Evolutionary conservation across 2,888 invertebrate species (phyloP).

Genomic region (Scelioninae gen. 1): DNA sequence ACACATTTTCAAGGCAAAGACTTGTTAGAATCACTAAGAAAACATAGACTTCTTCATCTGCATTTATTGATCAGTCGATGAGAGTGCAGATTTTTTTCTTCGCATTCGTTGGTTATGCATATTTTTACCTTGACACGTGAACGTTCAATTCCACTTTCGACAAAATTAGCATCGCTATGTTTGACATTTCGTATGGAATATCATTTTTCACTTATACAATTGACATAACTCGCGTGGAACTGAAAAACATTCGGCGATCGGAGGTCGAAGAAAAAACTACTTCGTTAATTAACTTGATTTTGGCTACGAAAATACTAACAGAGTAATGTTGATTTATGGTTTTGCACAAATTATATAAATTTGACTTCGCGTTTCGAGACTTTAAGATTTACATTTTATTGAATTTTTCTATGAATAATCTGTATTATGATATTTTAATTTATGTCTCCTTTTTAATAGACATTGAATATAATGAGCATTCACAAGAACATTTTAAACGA

Average conservation of each 20-base stretch:
- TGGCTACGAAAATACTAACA: too few relatives aligned
- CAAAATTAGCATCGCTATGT: slow-evolving; percentile 40
- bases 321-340: too few relatives aligned
- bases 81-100: slow-evolving; percentile 54
- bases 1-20: slow-evolving; percentile 39
- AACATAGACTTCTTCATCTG: slow-evolving; percentile 50
- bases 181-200: slow-evolving; percentile 34
- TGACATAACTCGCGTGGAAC: slow-evolving; percentile 1
- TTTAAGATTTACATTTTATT: too few relatives aligned
- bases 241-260: slow-evolving; percentile 1
- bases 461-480: too few relatives aligned
- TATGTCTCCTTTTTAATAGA: too few relatives aligned
- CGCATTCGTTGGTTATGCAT: slow-evolving; percentile 39
- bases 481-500: too few relatives aligned
- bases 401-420: too few relatives aligned
- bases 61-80: slow-evolving; percentile 60
- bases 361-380: too few relatives aligned
- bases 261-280: not conserved
- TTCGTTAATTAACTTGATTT: not conserved
- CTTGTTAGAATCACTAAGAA: slow-evolving; percentile 41
- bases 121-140: slow-evolving; percentile 60
- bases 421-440: too few relatives aligned
- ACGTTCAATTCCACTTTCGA: slow-evolving; percentile 44
- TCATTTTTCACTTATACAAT: slow-evolving; percentile 35
- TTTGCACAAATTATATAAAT: too few relatives aligned